A percentile compares a stretch with the other conserved stretches of the same genome.
phyloP scores from a whole-genome alignment of 2,113 vertebrate species.

The Excalfactoria chinensis region DNA sequence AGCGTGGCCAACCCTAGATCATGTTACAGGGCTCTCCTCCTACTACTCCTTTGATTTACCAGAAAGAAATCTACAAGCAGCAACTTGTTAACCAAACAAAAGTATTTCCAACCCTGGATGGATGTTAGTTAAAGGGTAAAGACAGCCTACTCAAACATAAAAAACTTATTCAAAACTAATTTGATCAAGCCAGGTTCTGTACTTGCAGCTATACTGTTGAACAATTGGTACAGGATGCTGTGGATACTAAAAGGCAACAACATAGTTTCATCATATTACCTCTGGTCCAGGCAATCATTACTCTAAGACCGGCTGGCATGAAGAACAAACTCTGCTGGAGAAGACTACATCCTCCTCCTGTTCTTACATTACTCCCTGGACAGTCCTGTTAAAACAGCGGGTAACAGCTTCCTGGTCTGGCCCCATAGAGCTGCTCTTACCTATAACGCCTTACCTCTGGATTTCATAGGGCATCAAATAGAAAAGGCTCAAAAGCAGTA shows the following conservation, averaged over 20 bases:
- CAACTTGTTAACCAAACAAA: background rate
- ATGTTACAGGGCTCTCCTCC: background rate
- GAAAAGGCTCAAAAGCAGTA: background rate
- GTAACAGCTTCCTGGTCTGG: background rate
- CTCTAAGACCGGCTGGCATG: background rate
- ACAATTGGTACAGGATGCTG: background rate
- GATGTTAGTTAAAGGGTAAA: background rate
- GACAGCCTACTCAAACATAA: background rate
- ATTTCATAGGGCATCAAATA: background rate
- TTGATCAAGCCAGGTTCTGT: background rate
- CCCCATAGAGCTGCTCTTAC: background rate
- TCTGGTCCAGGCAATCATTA: background rate
- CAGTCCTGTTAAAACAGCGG: background rate
- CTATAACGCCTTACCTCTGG: background rate
- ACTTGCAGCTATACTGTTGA: background rate
- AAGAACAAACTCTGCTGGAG: background rate
- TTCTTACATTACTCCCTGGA: background rate
- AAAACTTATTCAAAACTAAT: background rate
- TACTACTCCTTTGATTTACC: background rate
- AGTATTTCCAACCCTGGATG: background rate
- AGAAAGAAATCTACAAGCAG: background rate
- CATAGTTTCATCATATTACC: background rate
- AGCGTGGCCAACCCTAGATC: background rate
- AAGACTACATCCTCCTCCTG: background rate
- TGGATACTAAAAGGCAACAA: background rate